These are phyloP conservation scores for Turnix velox DNA, from an alignment of 2,113 vertebrate genomes.

Conservation along the genomic window DNA sequence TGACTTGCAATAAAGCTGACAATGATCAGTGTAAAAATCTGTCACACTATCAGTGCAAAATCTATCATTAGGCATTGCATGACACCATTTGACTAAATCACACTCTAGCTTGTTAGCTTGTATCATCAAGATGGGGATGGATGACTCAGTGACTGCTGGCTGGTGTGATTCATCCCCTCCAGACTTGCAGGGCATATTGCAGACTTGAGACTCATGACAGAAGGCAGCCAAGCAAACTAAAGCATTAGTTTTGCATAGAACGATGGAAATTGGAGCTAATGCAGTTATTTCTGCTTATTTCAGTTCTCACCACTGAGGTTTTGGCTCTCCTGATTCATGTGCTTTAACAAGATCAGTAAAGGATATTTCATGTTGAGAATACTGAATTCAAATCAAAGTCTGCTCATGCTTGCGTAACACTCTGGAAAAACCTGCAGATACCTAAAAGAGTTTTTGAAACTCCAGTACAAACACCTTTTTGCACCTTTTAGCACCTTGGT, in stretches of 20 bases:
- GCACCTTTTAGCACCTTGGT: not conserved
- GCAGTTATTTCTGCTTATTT: not conserved
- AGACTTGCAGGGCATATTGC: not conserved
- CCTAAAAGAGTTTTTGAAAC: not conserved
- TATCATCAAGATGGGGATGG: not conserved
- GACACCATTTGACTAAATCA: not conserved
- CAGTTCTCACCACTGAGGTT: not conserved
- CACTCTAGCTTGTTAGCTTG: not conserved
- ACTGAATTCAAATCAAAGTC: not conserved
- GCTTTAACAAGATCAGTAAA: not conserved
- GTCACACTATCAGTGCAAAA: not conserved
- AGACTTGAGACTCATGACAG: not conserved
- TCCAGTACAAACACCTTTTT: not conserved
- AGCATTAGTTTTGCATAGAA: not conserved
- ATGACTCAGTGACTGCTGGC: not conserved
- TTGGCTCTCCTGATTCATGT: not conserved
- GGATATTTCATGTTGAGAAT: not conserved
- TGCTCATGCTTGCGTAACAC: not conserved
- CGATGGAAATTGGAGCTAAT: not conserved
- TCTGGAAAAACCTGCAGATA: not conserved
- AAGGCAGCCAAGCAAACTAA: not conserved
- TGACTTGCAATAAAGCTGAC: not conserved
- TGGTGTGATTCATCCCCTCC: not conserved
- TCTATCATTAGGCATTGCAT: not conserved
- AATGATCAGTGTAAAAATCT: not conserved